Conservation (phyloP, 2,113 vertebrate genomes). For the Lates calcarifer region DNA sequence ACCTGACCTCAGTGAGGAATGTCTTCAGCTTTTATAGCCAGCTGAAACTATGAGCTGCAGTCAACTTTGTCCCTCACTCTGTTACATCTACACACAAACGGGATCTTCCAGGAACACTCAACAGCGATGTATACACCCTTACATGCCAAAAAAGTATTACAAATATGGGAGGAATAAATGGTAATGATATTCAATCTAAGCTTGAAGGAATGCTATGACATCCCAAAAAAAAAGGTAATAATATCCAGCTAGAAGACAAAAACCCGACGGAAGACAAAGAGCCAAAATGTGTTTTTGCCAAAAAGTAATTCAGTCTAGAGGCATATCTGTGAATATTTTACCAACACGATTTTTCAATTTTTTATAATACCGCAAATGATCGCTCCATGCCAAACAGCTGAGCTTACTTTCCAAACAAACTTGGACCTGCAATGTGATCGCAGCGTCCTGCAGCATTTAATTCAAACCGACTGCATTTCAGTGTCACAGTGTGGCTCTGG, state of each 20-base stretch:
- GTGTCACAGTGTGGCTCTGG: not conserved
- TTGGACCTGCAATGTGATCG: not conserved
- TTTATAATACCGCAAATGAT: conserved; percentile 42
- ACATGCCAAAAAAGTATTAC: not conserved
- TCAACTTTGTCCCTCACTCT: conserved; percentile 52
- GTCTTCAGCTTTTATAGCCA: conserved; percentile 73
- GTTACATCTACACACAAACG: conserved; percentile 2
- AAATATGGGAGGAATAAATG: conserved; percentile 32
- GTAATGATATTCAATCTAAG: conserved; percentile 33
- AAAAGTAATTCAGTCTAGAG: conserved; percentile 48
- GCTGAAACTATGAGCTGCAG: conserved; percentile 63
- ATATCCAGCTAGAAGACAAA: conserved; percentile 27
- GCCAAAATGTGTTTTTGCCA: conserved; percentile 60
- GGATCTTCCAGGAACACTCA: not conserved
- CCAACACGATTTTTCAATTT: conserved; percentile 45
- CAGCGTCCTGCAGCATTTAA: conserved; percentile 26
- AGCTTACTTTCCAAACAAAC: conserved; percentile 52
- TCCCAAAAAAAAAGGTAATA: conserved; percentile 41
- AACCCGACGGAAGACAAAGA: conserved; percentile 23
- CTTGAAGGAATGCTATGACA: conserved; percentile 50
- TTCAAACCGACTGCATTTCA: conserved; percentile 16
- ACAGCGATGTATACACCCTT: not conserved
- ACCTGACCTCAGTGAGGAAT: conserved; percentile 76
- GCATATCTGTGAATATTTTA: conserved; percentile 55
- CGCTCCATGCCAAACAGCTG: conserved; percentile 49